Evolutionary conservation across 2,888 invertebrate genomes (phyloP), one percentile per base, ranked within the genome.

Genomic region (Nomada flava): DNA sequence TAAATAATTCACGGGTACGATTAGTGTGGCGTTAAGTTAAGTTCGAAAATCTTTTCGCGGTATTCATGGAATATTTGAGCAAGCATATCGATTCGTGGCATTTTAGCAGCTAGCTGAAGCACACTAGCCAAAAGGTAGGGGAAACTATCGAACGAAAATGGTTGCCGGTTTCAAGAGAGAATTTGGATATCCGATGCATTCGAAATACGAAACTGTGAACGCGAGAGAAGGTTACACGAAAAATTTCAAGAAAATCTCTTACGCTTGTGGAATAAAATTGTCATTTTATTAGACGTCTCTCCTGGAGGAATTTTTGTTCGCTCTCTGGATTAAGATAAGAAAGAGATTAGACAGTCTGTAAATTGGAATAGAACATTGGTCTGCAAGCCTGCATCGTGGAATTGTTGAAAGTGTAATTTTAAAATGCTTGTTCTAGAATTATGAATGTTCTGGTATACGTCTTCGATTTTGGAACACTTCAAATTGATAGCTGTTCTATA

Each of bases 31-130:
- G 59, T 70, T 59, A 64, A 63, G 50, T 69, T 63, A 57, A 68
- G 9, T 64, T 36, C 3, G 64, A 52, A 79, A 69, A 79, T 79
- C 77, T 70, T 70, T 69, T 26, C 79, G 18, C 23, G 55, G 52
- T 79, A 79, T 79, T 79, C 77, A 70, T 76, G 70, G 70, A 79
- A 79, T 79, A 79, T 79, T 77, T 59, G 57, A 76, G 77, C 36
- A 7, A 5, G 36, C 59, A 36, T 70, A 79, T 79, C 79, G 79
- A 79, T 79, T 70, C 47, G 44, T 59, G 42, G 23, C 64, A 20
- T 71, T 81, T 76, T 68, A 68, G 7, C 50, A 52, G 26, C 57
- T n/a, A 2, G 23, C 10, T 13, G 50, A 55, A 18, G 42, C 65
- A 36, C 65, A n/a, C 52, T 2, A 20, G 7, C 60, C 50, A 15